Conservation (phyloP, 2,797 vertebrate species). For the Pyrocephalus nanus region DNA sequence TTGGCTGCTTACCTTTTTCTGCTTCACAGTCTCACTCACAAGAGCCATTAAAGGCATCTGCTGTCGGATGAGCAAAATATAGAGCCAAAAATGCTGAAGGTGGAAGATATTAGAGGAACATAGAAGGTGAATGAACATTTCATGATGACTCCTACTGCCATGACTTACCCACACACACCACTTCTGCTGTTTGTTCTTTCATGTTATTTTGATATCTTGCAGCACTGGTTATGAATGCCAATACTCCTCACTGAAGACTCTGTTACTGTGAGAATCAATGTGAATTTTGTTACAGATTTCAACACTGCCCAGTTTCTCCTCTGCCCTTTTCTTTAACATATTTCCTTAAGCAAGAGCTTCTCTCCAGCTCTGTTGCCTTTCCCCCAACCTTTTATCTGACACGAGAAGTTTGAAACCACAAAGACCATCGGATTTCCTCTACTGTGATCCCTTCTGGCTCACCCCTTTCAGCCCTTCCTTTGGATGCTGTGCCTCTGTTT, state of each 20-base stretch:
- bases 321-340: not conserved
- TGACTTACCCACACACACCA: not conserved
- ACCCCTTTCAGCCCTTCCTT: not conserved
- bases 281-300: not conserved
- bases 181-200: not conserved
- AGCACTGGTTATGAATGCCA: not conserved
- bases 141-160: not conserved
- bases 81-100: not conserved
- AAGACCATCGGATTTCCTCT: not conserved
- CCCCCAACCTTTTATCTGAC: not conserved
- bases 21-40: not conserved
- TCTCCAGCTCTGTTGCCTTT: not conserved
- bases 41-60: not conserved
- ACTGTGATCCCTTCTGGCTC: not conserved
- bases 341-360: not conserved
- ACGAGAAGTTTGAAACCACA: not conserved
- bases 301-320: rapidly evolving
- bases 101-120: not conserved
- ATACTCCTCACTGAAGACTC: not conserved
- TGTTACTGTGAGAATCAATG: not conserved
- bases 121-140: not conserved
- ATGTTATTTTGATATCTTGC: not conserved
- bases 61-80: not conserved
- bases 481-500: not conserved
- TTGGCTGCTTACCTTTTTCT: not conserved